Conservation (phyloP, 2,888 invertebrate species). For the Dryomyza anilis region DNA sequence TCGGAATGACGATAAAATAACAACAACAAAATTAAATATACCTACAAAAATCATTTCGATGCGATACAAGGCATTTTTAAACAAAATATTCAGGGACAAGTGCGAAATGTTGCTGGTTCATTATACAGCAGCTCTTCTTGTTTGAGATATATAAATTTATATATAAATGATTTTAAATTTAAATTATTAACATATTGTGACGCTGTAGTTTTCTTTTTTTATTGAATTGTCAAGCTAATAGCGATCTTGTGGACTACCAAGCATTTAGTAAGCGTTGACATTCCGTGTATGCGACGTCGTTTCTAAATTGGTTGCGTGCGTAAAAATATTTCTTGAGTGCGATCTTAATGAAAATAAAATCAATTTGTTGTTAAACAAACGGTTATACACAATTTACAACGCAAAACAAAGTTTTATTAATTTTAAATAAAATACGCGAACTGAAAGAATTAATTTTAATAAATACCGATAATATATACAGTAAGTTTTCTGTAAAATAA, state of each 20-base stretch:
- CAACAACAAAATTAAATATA: not conserved
- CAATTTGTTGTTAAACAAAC: no score
- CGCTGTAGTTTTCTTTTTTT: conserved; percentile 1
- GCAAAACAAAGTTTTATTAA: no score
- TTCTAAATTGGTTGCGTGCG: not conserved
- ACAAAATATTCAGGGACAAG: not conserved
- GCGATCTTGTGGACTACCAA: conserved; percentile 1
- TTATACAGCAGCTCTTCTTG: no score
- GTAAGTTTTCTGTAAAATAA: no score
- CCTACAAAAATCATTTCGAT: not conserved
- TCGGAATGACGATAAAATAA: not conserved
- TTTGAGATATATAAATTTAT: not conserved
- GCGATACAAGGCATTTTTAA: not conserved
- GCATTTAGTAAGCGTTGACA: conserved; percentile 1
- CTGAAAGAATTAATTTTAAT: no score
- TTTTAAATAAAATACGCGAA: no score
- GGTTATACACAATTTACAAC: no score
- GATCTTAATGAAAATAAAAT: no score
- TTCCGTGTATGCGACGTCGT: not conserved
- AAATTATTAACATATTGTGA: conserved; percentile 1
- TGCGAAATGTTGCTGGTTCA: not conserved
- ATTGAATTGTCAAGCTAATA: conserved; percentile 1
- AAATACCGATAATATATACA: no score
- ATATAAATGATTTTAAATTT: not conserved
- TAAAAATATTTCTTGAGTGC: no score